A percentile compares a stretch with the other conserved stretches of the same genome.
Evolutionary conservation across 2,797 vertebrate species (phyloP).

Genomic region (Melanogrammus aeglefinus): DNA sequence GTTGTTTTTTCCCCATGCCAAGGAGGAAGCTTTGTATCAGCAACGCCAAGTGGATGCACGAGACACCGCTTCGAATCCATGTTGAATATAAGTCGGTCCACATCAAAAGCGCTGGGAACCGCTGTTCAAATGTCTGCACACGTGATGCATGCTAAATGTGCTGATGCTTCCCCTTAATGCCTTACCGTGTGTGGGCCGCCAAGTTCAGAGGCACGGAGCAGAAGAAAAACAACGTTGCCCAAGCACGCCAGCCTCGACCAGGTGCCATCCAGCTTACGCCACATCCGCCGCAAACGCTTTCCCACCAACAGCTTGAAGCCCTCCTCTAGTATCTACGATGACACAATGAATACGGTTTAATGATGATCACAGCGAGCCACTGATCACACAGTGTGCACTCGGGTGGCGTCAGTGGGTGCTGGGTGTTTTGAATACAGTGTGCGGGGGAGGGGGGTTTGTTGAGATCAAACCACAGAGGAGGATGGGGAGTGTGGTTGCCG

Average conservation of each 20-base stretch:
- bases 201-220: not conserved
- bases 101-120: not conserved
- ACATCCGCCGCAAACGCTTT: not conserved
- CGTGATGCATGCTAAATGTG: not conserved
- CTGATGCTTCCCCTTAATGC: not conserved
- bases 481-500: slow-evolving; percentile 5
- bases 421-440: slow-evolving; percentile 33
- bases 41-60: not conserved
- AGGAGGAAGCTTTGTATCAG: not conserved
- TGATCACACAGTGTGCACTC: not conserved
- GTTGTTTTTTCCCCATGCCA: not conserved
- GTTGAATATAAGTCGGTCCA: not conserved
- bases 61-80: not conserved
- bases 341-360: not conserved
- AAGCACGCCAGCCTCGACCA: not conserved
- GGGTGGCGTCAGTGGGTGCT: not conserved
- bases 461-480: slow-evolving; percentile 41
- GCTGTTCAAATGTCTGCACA: not conserved
- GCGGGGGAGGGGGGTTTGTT: slow-evolving; percentile 20
- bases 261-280: not conserved
- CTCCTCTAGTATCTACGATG: not conserved
- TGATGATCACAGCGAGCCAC: not conserved
- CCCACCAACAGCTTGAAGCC: not conserved
- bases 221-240: not conserved
- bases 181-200: not conserved